Evolutionary conservation across 2,888 invertebrate species (phyloP), one percentile per base, ranked within the genome.

Genomic region (Hyposoter didymator): DNA sequence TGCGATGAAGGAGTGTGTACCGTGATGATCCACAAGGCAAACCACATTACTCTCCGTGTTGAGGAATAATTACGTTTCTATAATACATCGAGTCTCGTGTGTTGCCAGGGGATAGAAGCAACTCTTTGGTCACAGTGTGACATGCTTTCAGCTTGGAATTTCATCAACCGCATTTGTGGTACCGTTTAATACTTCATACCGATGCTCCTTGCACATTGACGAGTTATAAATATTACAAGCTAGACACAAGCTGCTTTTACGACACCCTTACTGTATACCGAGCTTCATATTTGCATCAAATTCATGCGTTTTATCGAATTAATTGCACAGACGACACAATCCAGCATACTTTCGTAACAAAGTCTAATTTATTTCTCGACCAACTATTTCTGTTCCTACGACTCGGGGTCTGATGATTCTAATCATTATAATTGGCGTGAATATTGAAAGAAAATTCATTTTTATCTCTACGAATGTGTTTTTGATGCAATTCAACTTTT

Each of bases 11-110:
- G n/a, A 59, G 82, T 64, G 59, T 59, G 70, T 69, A 62, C 83
- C 64, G 66, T 66, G 87, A 86, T 83, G 83, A 78, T 92, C 91
- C 92, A 91, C 92, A 93, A 93, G 93, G 93, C 89, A 91, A 93
- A 92, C 92, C 89, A 89, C 92, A 92, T 93, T 90, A 62, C 83
- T 88, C 89, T 88, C 89, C 86, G 88, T 84, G 87, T 84, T 84
- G 88, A 87, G 87, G 88, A 90, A 89, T 89, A 87, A 89, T 90
- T 89, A 89, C 87, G 80, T 87, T 84, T 89, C 85, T 87, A 84
- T 88, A 89, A 88, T 87, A 81, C 87, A 86, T 76, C 32, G 19
- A 72, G 43, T 47, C 39, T 52, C 75, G 78, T 72, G 78, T 72
- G 59, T 62, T 47, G 64, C 82, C 70, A 22, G 32, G 69, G n/a